A percentile compares a stretch with the other conserved stretches of the same genome.
These are phyloP conservation scores for Baryphthengus martii DNA, from an alignment of 2,113 vertebrate genomes.

Conservation along the genomic window DNA sequence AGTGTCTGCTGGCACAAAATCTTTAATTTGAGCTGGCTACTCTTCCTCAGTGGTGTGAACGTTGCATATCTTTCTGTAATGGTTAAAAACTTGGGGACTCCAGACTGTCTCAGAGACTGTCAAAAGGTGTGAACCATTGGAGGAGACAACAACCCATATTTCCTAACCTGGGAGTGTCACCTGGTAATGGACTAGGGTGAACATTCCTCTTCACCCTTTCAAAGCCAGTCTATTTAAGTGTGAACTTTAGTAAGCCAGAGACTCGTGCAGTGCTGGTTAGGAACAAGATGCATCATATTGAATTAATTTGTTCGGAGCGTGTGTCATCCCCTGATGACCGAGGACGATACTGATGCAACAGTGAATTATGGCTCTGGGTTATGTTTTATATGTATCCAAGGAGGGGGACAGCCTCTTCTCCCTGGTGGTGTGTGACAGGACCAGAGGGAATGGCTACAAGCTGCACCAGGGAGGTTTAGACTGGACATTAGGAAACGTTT, in stretches of 20 bases:
- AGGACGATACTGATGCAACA: neutral
- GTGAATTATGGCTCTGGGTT: neutral
- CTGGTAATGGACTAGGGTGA: neutral
- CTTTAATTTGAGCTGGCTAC: neutral
- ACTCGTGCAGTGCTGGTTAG: neutral
- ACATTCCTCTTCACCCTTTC: neutral
- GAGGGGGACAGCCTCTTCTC: no score
- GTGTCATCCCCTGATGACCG: neutral
- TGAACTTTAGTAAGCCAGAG: neutral
- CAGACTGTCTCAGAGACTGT: neutral
- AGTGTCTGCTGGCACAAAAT: neutral
- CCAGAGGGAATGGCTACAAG: no score
- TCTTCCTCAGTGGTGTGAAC: rapidly evolving
- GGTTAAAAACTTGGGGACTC: neutral
- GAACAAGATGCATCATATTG: neutral
- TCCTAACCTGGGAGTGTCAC: neutral
- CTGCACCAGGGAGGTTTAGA: no score
- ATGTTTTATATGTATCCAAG: no score
- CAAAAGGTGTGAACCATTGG: neutral
- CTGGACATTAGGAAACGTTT: no score
- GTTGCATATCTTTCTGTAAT: rapidly evolving
- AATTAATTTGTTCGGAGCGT: neutral
- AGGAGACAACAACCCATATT: rapidly evolving
- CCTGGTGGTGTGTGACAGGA: no score
- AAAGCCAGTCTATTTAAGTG: neutral